A percentile compares a stretch with the other conserved stretches of the same genome.
These are phyloP conservation scores for Psittacula echo DNA, from an alignment of 2,797 vertebrate genomes.

Conservation along the genomic window DNA sequence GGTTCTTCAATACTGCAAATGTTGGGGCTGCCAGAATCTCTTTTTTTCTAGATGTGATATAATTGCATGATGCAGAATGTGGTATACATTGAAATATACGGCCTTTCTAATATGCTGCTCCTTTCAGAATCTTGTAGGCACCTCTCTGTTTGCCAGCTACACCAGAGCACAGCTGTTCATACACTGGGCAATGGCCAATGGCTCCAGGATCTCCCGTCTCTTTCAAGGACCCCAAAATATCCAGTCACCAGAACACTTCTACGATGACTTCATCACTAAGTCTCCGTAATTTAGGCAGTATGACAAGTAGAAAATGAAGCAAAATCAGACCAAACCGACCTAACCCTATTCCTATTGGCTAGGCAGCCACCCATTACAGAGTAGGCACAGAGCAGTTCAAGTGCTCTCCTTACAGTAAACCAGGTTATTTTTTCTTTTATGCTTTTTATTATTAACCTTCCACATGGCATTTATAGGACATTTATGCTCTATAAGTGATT, in stretches of 20 bases:
- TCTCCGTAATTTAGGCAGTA: background rate
- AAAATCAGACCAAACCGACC: background rate
- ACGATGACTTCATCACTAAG: background rate
- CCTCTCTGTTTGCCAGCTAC: background rate
- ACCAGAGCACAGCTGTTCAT: background rate
- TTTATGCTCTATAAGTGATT: background rate
- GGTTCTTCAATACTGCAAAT: background rate
- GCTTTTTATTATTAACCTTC: conserved; percentile 11
- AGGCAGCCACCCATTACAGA: background rate
- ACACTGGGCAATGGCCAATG: rapidly evolving
- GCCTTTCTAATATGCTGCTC: background rate
- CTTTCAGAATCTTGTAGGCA: background rate
- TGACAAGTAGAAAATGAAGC: background rate
- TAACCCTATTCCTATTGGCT: background rate
- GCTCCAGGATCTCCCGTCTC: background rate
- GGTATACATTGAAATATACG: background rate
- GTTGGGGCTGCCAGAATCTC: background rate
- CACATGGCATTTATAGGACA: background rate
- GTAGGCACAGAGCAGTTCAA: background rate
- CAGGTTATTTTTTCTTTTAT: background rate
- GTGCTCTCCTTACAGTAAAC: background rate
- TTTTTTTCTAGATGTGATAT: background rate
- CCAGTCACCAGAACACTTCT: background rate
- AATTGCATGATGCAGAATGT: background rate
- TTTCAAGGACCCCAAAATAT: background rate